Evolutionary conservation across 2,888 invertebrate genomes (phyloP), one percentile per base, ranked within the genome.

Genomic region (Apotomis betuletana): DNA sequence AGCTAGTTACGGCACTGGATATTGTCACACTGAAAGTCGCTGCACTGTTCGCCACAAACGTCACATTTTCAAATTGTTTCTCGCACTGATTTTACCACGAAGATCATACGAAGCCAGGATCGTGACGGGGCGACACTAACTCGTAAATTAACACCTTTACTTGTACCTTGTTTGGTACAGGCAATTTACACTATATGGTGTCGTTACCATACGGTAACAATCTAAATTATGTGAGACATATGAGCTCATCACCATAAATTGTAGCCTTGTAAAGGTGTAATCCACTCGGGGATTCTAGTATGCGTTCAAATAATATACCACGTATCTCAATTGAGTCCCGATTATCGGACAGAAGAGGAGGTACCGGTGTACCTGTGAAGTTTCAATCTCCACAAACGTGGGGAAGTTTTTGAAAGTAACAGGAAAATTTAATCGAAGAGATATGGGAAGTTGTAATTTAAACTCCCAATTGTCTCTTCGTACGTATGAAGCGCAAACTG

Each of bases 191-290:
- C 15, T 55, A 62, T 62, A 55, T 64, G 64, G 54, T 64, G 64
- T 64, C 54, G 54, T 64, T 46, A 41, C 49, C 49, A 49, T 41
- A 46, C 9, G 55, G 44, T 46, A 46, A 54, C 41, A 38, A 10
- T 27, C 27, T 2, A 27, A 27, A 27, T 27, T 27, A 27, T 54
- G 10, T 8, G 55, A 55, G 46, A 55, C 27, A 6, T 65, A 65
- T 59, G 58, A 67, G 36, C 58, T 58, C 67, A 59, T 59, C 36
- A 67, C 36, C 27, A 55, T 41, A 44, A 10, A 0, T 6, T 3
- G 49, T 63, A 27, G 27, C 52, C 15, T 6, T 13, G 81, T 84
- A 72, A 27, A 27, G 80, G 75, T 65, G 76, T 73, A 75, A 76
- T 41, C 6, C 41, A 6, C 6, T 41, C 6, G 41, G 41, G 1